Percentiles rank a stretch among this genome's conserved stretches.
Conservation (phyloP, 2,113 vertebrate genomes). For the Cyprinus carpio region DNA sequence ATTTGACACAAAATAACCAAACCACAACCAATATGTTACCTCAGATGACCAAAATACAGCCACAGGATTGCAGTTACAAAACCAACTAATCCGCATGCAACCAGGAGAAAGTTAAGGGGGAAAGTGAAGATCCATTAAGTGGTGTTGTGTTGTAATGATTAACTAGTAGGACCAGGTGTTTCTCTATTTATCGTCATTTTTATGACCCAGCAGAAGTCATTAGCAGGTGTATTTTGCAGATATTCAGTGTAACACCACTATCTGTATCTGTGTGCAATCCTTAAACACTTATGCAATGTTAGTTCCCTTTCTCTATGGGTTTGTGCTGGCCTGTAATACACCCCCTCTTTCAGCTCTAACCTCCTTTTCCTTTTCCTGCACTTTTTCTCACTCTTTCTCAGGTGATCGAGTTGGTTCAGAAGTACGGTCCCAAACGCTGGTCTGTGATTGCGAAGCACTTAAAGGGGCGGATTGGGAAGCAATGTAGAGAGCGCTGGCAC, state of each 20-base stretch:
- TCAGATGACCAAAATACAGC: background rate
- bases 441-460: slow-evolving; percentile 98
- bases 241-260: slow-evolving; percentile 47
- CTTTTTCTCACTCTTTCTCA: slow-evolving; percentile 65
- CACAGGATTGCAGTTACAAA: background rate
- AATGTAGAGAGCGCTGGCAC: slow-evolving; percentile 99
- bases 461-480: slow-evolving; percentile 97
- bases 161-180: slow-evolving; percentile 52
- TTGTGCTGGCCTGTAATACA: slow-evolving; percentile 62
- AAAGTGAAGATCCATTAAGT: background rate
- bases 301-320: slow-evolving; percentile 60
- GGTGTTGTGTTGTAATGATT: slow-evolving; percentile 55
- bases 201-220: slow-evolving; percentile 46
- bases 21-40: background rate
- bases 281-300: slow-evolving; percentile 44
- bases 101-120: background rate
- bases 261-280: slow-evolving; percentile 47
- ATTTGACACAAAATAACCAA: background rate
- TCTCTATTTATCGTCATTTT: slow-evolving; percentile 41
- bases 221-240: slow-evolving; percentile 51
- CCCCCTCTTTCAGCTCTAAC: slow-evolving; percentile 46
- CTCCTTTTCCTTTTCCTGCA: slow-evolving; percentile 41
- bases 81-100: slow-evolving; percentile 17
- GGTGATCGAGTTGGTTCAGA: slow-evolving; percentile 99
- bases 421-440: slow-evolving; percentile 98